Percentiles rank a stretch among this genome's conserved stretches.
Conservation (phyloP, 2,113 vertebrate genomes). For the Indri indri region DNA sequence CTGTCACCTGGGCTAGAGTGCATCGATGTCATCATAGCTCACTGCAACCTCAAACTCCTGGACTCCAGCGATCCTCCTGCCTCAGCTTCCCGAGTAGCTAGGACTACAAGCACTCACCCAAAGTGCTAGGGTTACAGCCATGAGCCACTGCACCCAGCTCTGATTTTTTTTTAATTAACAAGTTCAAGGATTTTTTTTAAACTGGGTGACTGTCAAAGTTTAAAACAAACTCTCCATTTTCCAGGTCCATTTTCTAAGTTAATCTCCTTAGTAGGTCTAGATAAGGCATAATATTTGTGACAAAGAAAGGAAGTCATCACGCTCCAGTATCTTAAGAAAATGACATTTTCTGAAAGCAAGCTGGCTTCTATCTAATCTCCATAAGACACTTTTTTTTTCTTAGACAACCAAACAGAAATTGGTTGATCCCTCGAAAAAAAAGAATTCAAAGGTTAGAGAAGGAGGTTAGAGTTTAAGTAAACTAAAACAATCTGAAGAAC, state of each 20-base stretch:
- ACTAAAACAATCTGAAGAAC: conserved; percentile 55
- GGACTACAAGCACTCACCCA: too few species aligned
- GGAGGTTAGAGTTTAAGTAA: conserved; percentile 57
- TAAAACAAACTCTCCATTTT: conserved; percentile 41
- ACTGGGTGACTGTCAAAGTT: conserved; percentile 10
- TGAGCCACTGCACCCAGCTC: background rate
- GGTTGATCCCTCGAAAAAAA: conserved; percentile 47
- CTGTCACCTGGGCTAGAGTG: too few species aligned
- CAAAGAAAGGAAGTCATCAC: conserved; percentile 58
- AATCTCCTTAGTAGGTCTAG: conserved; percentile 46
- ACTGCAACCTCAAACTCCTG: too few species aligned
- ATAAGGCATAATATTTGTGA: conserved; percentile 56
- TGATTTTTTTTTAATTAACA: background rate
- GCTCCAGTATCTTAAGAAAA: conserved; percentile 65
- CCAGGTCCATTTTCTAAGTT: conserved; percentile 36
- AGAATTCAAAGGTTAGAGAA: conserved; percentile 21
- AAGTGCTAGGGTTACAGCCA: background rate
- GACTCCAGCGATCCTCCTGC: too few species aligned
- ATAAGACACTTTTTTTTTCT: background rate
- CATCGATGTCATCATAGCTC: too few species aligned
- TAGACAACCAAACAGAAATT: conserved; percentile 55
- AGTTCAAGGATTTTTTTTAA: background rate
- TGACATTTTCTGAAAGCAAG: conserved; percentile 59
- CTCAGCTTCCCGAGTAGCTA: too few species aligned
- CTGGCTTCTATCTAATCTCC: conserved; percentile 51